Conservation (phyloP, 2,797 vertebrate genomes). For the Coracias cyanogaster region DNA sequence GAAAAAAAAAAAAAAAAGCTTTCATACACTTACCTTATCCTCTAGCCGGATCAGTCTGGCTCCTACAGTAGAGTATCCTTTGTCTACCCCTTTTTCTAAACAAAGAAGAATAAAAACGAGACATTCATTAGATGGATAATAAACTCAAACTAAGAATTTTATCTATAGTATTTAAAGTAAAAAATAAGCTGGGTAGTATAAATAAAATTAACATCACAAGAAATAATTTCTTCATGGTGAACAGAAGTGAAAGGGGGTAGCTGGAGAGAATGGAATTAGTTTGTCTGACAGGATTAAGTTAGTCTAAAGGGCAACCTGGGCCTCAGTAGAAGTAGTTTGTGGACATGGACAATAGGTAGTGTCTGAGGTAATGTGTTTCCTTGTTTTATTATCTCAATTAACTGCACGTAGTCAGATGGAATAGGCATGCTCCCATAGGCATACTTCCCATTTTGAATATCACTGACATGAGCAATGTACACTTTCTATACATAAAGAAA, state of each 20-base stretch:
- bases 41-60: slow-evolving; percentile 90
- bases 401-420: not conserved
- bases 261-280: not conserved
- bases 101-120: slow-evolving; percentile 36
- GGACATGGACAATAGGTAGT: not conserved
- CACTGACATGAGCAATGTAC: not conserved
- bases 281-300: not conserved
- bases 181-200: not conserved
- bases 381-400: not conserved
- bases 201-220: not conserved
- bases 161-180: not conserved
- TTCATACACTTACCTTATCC: slow-evolving; percentile 86
- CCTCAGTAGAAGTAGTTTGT: not conserved
- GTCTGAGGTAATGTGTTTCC: not conserved
- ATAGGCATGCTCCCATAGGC: not conserved
- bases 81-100: slow-evolving; percentile 90
- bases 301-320: not conserved
- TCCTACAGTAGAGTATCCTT: slow-evolving; percentile 89
- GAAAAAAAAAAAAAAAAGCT: not conserved
- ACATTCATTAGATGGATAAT: not conserved
- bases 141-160: not conserved
- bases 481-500: not conserved
- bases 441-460: not conserved
- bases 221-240: not conserved
- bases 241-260: not conserved